phyloP scores from a whole-genome alignment of 1,140 invertebrate genomes.

The Hermetia illucens region DNA sequence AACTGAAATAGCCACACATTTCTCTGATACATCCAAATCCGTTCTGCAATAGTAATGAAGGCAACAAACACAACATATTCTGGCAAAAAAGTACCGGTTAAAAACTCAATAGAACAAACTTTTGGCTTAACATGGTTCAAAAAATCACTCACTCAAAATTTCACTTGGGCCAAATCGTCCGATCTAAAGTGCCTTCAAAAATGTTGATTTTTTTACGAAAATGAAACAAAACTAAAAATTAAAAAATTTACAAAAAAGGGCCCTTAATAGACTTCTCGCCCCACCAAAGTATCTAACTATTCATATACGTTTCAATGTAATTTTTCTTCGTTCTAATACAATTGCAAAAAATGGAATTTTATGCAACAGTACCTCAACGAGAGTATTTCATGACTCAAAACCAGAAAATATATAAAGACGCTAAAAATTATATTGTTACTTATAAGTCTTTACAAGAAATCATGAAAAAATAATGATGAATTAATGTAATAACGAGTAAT shows the following conservation, averaged over 20 bases:
- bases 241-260: conserved; percentile 47
- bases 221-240: conserved; percentile 41
- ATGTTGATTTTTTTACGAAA: conserved; percentile 74
- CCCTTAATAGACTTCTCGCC: conserved; percentile 66
- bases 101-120: conserved; percentile 17
- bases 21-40: conserved; percentile 9
- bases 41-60: conserved; percentile 27
- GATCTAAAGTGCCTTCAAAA: conserved; percentile 77
- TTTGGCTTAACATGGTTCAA: conserved; percentile 25
- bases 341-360: too few relatives aligned
- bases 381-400: too few relatives aligned
- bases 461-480: too few relatives aligned
- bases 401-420: too few relatives aligned
- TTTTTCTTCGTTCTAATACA: too few relatives aligned
- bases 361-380: too few relatives aligned
- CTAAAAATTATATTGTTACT: too few relatives aligned
- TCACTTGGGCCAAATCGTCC: conserved; percentile 72
- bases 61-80: conserved; percentile 21
- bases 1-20: conserved; percentile 9
- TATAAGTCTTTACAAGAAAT: too few relatives aligned
- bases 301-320: too few relatives aligned
- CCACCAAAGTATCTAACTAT: conserved; percentile 45
- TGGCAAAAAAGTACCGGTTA: conserved; percentile 11
- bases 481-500: too few relatives aligned
- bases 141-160: conserved; percentile 40